Percentiles rank a stretch among this genome's conserved stretches.
Evolutionary conservation across 2,888 invertebrate genomes (phyloP).

Genomic region (Napeogenes sylphis): DNA sequence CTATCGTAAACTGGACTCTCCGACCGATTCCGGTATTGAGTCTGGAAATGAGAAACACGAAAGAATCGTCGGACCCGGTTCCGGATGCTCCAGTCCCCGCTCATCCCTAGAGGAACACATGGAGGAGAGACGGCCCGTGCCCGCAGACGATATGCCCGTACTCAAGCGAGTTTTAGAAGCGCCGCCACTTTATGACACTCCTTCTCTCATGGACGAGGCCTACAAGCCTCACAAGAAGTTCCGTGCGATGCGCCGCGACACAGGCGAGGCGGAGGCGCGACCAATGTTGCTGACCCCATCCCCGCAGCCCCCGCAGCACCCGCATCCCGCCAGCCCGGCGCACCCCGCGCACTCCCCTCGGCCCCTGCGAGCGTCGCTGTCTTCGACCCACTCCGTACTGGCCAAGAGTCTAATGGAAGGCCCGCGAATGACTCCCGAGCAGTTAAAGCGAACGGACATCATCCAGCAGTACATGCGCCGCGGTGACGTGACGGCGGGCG

Average conservation of each 20-base stretch:
- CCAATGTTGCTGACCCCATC: slow-evolving; percentile 68
- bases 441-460: slow-evolving; percentile 93
- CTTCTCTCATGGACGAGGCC: slow-evolving; percentile 94
- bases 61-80: slow-evolving; percentile 81
- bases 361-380: slow-evolving; percentile 79
- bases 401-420: slow-evolving; percentile 94
- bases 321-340: slow-evolving; percentile 64
- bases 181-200: slow-evolving; percentile 93
- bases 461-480: slow-evolving; percentile 95
- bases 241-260: slow-evolving; percentile 89
- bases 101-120: slow-evolving; percentile 89
- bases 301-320: slow-evolving; percentile 73
- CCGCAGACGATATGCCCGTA: slow-evolving; percentile 94
- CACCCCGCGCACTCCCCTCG: slow-evolving; percentile 75
- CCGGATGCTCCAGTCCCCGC: slow-evolving; percentile 91
- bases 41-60: slow-evolving; percentile 94
- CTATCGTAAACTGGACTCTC: slow-evolving; percentile 92
- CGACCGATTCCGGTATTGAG: slow-evolving; percentile 95
- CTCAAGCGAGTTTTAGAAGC: slow-evolving; percentile 94
- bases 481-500: slow-evolving; percentile 74
- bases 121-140: slow-evolving; percentile 78
- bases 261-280: slow-evolving; percentile 84
- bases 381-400: slow-evolving; percentile 92
- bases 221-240: slow-evolving; percentile 98
- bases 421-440: slow-evolving; percentile 95